phyloP scores from a whole-genome alignment of 2,797 vertebrate species.

The Spinus pinus region DNA sequence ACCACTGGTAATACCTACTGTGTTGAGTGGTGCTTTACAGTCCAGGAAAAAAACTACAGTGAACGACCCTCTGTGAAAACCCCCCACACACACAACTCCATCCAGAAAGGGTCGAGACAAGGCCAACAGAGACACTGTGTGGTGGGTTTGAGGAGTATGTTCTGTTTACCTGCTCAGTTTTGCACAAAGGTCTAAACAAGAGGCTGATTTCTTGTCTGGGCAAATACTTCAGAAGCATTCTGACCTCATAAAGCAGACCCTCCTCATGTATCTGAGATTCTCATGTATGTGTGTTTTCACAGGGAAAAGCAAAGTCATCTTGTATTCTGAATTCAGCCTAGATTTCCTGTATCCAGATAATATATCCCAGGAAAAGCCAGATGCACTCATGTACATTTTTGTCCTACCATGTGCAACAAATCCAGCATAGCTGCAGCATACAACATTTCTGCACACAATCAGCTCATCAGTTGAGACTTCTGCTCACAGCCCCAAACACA shows the following conservation, averaged over 20 bases:
- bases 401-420: background rate
- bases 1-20: background rate
- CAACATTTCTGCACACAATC: background rate
- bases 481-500: background rate
- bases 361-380: background rate
- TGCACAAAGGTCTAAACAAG: background rate
- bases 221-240: background rate
- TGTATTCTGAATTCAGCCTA: background rate
- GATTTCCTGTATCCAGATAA: background rate
- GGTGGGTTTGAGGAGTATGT: background rate
- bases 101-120: background rate
- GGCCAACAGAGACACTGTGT: background rate
- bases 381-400: background rate
- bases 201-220: background rate
- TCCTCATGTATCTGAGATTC: background rate
- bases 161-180: background rate
- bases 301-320: background rate
- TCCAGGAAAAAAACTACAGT: background rate
- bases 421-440: background rate
- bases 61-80: background rate
- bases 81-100: accelerated
- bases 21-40: background rate
- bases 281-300: accelerated
- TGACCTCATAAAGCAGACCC: background rate
- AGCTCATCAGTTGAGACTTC: background rate